Evolutionary conservation across 2,113 vertebrate species (phyloP).

Genomic region (Anolis carolinensis): DNA sequence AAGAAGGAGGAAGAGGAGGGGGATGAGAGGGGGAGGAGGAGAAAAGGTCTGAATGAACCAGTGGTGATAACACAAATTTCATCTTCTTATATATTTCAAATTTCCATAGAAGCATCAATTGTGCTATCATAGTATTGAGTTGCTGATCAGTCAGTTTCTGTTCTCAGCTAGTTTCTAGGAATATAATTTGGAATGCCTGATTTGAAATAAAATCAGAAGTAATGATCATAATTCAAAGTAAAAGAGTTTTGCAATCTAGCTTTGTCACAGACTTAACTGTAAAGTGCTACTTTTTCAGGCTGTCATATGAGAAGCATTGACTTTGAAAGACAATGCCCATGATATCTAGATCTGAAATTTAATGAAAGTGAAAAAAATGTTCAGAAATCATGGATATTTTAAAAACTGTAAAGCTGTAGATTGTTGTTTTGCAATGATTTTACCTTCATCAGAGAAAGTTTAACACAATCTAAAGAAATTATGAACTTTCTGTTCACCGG

Average conservation of each 20-base stretch:
- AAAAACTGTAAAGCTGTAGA: neutral
- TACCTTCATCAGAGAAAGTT: neutral
- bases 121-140: neutral
- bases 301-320: neutral
- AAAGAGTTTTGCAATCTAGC: neutral
- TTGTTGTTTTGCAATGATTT: neutral
- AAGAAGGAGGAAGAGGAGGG: no score
- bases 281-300: neutral
- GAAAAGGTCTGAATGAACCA: no score
- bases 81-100: neutral
- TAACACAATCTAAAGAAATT: neutral
- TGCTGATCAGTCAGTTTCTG: neutral
- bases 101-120: neutral
- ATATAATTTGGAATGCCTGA: neutral
- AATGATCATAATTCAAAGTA: neutral
- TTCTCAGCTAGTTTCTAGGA: neutral
- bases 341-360: neutral
- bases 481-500: neutral
- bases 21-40: neutral
- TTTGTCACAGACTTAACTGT: neutral
- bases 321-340: neutral
- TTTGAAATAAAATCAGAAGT: neutral
- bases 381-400: neutral
- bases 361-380: neutral
- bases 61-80: neutral